Base-by-base conservation (phyloP, 1,140 invertebrate genomes). In the Marisa cornuarietis region DNA sequence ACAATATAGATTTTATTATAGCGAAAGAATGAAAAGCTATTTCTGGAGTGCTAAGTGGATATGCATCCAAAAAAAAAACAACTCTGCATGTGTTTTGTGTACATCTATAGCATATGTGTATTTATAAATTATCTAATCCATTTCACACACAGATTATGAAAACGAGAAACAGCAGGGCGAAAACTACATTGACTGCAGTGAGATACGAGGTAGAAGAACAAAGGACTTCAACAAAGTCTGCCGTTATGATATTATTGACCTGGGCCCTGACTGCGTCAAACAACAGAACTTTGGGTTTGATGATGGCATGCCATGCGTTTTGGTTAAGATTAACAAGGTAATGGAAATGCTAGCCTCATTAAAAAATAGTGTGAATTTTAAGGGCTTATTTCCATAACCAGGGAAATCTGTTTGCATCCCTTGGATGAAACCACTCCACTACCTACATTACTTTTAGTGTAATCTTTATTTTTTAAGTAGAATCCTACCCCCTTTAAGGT, bases 231-330 rank as follows among this genome's bases (percentile, higher is more conserved):
- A 86, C 63, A 85, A 85, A 81, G 85, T 87, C 20, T 88, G 87
- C 69, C 77, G 82, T 16, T 88, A 85, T 83, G 85, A 87, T 26
- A 66, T 80, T n/a, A 63, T 51, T 11, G 68, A 51, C 14, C 78
- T 88, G 20, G 81, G 81, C 0, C 69, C 54, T 49, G 82, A 85
- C 65, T 88, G 87, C 83, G 85, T 88, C 24, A 88, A 88, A 79
- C 86, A 88, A 61, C 86, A 90, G 74, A 88, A 90, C 22, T 90
- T 84, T 79, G 88, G 88, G n/a, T 90, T 87, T 85, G 85, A 89
- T 71, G 84, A 87, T 65, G 88, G 87, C 52, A 82, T 87, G 82
- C 89, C 89, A 20, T 90, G 89, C 81, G 80, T 90, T 31, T 68
- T 90, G 16, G 75, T 90, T 10, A 90, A 90, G 79, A 61, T 90